phyloP scores from a whole-genome alignment of 2,888 invertebrate genomes.

The Lasioglossum figueresi region DNA sequence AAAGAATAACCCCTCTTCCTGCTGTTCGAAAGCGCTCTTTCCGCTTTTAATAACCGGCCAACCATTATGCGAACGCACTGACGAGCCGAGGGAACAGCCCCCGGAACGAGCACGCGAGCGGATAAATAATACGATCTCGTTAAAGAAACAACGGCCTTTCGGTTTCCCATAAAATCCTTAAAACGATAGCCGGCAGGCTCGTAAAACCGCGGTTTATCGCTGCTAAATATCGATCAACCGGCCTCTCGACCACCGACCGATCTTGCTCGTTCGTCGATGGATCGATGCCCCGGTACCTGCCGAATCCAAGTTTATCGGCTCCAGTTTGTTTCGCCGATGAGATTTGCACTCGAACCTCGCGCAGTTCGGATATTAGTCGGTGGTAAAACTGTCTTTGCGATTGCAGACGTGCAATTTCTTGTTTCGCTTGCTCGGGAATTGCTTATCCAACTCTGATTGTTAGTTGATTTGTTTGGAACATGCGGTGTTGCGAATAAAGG shows the following conservation, averaged over 20 bases:
- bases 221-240: conserved; percentile 55
- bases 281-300: neutral
- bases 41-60: neutral
- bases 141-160: conserved; percentile 21
- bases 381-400: neutral
- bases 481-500: too few species aligned
- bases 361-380: neutral
- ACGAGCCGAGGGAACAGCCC: neutral
- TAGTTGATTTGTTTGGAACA: neutral
- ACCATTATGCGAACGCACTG: neutral
- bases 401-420: neutral
- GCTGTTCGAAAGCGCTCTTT: neutral
- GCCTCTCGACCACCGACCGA: neutral
- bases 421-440: neutral
- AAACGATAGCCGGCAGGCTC: conserved; percentile 35
- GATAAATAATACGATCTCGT: conserved; percentile 35
- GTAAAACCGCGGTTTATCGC: conserved; percentile 47
- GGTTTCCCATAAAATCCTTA: conserved; percentile 37
- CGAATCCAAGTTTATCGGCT: neutral
- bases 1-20: neutral
- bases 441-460: too few species aligned
- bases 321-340: neutral
- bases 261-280: conserved; percentile 28
- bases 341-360: neutral
- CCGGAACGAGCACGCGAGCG: conserved; percentile 5